Conservation (phyloP, 2,888 invertebrate genomes). For the Heliconius ethilla region DNA sequence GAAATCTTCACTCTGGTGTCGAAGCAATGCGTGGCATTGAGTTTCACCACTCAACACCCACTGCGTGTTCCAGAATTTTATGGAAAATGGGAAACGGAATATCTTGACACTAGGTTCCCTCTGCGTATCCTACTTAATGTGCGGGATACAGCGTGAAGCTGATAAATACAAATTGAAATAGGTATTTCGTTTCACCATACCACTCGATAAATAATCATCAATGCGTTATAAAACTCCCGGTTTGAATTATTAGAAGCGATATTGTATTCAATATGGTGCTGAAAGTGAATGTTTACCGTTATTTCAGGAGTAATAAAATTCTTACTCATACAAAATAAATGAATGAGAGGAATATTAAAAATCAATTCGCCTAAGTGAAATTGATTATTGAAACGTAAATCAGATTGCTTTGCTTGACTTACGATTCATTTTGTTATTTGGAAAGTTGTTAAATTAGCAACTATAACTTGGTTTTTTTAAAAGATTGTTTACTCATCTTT, state of each 20-base stretch:
- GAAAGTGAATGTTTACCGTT: neutral
- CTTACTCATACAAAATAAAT: neutral
- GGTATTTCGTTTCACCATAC: neutral
- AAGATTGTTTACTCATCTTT: neutral
- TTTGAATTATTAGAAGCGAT: neutral
- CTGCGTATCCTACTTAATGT: no score
- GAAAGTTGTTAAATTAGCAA: neutral
- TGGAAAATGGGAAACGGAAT: no score
- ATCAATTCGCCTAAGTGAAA: neutral
- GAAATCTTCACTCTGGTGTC: no score
- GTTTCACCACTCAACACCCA: no score
- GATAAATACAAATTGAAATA: no score
- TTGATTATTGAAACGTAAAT: neutral
- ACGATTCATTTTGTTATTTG: neutral
- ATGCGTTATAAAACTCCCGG: neutral
- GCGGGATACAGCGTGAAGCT: no score
- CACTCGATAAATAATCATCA: neutral
- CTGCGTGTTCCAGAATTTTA: no score
- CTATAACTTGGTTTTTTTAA: neutral
- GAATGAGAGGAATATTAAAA: neutral
- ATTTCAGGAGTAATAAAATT: neutral
- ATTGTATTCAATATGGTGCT: neutral
- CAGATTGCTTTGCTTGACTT: neutral
- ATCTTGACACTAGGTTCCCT: no score
- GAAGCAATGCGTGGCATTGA: no score